These are phyloP conservation scores for Ophion costatus DNA, from an alignment of 2,888 invertebrate species.

Conservation along the genomic window DNA sequence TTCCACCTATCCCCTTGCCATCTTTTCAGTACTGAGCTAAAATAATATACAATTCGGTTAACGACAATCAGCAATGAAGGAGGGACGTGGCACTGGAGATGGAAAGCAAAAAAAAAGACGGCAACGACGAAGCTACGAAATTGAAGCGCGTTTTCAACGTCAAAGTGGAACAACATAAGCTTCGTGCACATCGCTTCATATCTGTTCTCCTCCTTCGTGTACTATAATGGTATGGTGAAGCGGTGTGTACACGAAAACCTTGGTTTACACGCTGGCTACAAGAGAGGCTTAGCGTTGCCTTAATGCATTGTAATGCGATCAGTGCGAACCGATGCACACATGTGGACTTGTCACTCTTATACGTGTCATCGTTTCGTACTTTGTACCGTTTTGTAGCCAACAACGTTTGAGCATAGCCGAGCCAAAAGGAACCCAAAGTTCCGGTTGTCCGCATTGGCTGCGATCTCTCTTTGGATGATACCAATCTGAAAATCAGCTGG, in stretches of 20 bases:
- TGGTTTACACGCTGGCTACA: slow-evolving; percentile 63
- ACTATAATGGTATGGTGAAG: not conserved
- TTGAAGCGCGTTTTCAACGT: slow-evolving; percentile 61
- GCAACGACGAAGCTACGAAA: slow-evolving; percentile 39
- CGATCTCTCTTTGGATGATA: too few relatives aligned
- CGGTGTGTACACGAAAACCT: slow-evolving; percentile 15
- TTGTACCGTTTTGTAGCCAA: not conserved
- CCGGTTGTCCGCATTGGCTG: too few relatives aligned
- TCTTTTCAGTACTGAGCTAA: too few relatives aligned
- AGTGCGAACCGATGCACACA: slow-evolving; percentile 73
- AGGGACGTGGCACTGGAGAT: not conserved
- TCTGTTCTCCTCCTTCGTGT: slow-evolving; percentile 57
- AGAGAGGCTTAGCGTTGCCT: slow-evolving; percentile 80
- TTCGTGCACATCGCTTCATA: slow-evolving; percentile 74
- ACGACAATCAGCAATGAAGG: too few relatives aligned
- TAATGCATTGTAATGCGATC: slow-evolving; percentile 83
- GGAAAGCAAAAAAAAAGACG: not conserved
- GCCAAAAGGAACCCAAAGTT: too few relatives aligned
- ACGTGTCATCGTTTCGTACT: not conserved
- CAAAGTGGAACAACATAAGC: slow-evolving; percentile 70
- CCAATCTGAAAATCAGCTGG: too few relatives aligned
- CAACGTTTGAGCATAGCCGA: not conserved
- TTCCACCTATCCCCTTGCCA: too few relatives aligned
- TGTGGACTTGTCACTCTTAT: slow-evolving; percentile 25
- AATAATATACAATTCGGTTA: too few relatives aligned